Evolutionary conservation across 2,797 vertebrate species (phyloP).

Genomic region (Macroramphosus scolopax): DNA sequence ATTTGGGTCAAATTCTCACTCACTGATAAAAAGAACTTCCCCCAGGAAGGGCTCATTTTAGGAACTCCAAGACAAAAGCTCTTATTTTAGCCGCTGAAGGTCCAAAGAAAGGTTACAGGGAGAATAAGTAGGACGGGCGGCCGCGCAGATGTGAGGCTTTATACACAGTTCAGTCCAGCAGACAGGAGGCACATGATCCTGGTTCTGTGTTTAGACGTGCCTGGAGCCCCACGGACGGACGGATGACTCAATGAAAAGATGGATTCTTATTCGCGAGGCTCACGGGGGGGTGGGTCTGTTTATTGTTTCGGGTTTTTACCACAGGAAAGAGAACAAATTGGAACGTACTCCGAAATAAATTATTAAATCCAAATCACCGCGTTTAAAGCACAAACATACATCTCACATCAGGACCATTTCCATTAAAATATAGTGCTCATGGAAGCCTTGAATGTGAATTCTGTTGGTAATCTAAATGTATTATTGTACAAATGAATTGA

Average conservation of each 20-base stretch:
- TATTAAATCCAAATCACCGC: too few relatives aligned
- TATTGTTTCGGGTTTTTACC: too few relatives aligned
- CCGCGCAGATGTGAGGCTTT: neutral
- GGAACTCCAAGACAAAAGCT: conserved; percentile 15
- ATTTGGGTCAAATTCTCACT: conserved; percentile 31
- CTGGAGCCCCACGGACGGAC: neutral
- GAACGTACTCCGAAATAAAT: conserved; percentile 9
- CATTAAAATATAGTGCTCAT: too few relatives aligned
- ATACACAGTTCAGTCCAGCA: conserved; percentile 3
- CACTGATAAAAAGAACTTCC: conserved; percentile 1
- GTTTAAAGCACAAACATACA: too few relatives aligned
- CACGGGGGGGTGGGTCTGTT: too few relatives aligned
- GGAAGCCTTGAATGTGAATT: too few relatives aligned
- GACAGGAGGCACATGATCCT: neutral
- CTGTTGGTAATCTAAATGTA: too few relatives aligned
- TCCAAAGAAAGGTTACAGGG: conserved; percentile 25
- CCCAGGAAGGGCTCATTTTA: conserved; percentile 10
- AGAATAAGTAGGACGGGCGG: conserved; percentile 17
- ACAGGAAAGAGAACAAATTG: too few relatives aligned
- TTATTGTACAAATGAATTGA: too few relatives aligned
- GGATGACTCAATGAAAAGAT: conserved; percentile 5
- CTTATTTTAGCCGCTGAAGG: conserved; percentile 13
- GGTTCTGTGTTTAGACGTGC: neutral
- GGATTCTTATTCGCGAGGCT: neutral
- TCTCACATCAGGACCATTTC: too few relatives aligned